Percentiles rank a stretch among this genome's conserved stretches.
phyloP scores from a whole-genome alignment of 1,140 invertebrate species.

The Drosophila santomea region DNA sequence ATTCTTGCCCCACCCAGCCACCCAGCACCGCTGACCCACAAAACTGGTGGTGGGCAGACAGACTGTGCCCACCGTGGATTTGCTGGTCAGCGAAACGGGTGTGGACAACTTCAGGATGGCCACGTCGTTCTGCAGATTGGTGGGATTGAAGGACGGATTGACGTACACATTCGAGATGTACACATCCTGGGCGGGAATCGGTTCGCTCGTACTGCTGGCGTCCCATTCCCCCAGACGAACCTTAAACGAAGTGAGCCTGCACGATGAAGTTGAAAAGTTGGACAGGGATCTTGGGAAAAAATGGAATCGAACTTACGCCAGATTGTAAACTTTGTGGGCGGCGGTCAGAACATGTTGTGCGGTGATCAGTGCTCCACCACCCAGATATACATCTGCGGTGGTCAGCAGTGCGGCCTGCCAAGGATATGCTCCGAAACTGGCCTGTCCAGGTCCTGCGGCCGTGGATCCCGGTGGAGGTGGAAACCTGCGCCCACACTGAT shows the following conservation, averaged over 20 bases:
- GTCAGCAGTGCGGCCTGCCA: conserved; percentile 85
- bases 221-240: conserved; percentile 90
- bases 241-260: conserved; percentile 84
- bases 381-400: conserved; percentile 87
- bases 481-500: conserved; percentile 75
- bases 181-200: conserved; percentile 87
- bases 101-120: conserved; percentile 88
- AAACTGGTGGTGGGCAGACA: conserved; percentile 88
- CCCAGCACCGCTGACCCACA: conserved; percentile 89
- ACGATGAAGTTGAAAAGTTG: background rate
- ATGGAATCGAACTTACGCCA: conserved; percentile 86
- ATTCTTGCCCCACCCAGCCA: conserved; percentile 93
- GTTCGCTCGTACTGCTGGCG: conserved; percentile 87
- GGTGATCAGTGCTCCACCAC: conserved; percentile 89
- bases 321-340: conserved; percentile 88
- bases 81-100: conserved; percentile 86
- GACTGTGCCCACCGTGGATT: conserved; percentile 89
- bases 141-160: conserved; percentile 88
- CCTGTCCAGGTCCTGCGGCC: conserved; percentile 60
- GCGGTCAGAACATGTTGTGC: conserved; percentile 88
- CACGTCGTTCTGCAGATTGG: conserved; percentile 89
- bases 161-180: conserved; percentile 86
- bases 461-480: conserved; percentile 67
- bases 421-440: conserved; percentile 77
- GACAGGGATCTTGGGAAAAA: background rate